Evolutionary conservation across 2,888 invertebrate species (phyloP).

Genomic region (Cheilosia urbana): DNA sequence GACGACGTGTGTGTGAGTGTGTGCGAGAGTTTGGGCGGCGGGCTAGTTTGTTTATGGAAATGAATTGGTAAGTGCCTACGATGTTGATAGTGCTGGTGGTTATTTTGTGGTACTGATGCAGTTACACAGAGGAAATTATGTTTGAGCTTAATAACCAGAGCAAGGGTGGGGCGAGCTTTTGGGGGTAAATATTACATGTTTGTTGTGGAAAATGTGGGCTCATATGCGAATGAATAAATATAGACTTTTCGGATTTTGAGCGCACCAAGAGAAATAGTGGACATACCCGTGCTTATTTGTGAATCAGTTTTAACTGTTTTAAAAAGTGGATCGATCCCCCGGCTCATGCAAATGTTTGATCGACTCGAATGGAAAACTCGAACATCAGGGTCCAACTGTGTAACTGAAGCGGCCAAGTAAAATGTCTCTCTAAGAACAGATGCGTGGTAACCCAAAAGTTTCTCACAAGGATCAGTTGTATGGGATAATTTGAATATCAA

Average conservation of each 20-base stretch:
- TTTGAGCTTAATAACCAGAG: constrained; percentile 50
- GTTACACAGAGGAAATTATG: constrained; percentile 61
- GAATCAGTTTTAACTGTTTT: no score
- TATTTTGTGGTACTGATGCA: constrained; percentile 58
- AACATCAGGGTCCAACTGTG: no score
- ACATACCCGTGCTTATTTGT: no score
- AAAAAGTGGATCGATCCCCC: no score
- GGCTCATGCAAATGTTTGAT: no score
- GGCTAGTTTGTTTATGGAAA: constrained; percentile 73
- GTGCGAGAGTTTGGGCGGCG: not conserved
- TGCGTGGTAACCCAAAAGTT: no score
- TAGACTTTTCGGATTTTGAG: constrained; percentile 40
- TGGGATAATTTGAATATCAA: no score
- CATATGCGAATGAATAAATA: constrained; percentile 40
- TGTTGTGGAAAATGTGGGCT: constrained; percentile 33
- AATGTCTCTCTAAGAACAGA: no score
- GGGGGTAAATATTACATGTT: constrained; percentile 30
- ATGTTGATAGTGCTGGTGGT: constrained; percentile 67
- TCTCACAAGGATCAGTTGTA: no score
- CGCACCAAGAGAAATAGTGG: not conserved
- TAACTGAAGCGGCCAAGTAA: no score
- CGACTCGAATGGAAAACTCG: no score
- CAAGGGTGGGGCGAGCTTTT: not conserved
- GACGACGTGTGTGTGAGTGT: constrained; percentile 12
- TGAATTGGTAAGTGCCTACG: constrained; percentile 54